A percentile compares a stretch with the other conserved stretches of the same genome.
Evolutionary conservation across 2,888 invertebrate genomes (phyloP).

Genomic region (Drosophila prostipennis): DNA sequence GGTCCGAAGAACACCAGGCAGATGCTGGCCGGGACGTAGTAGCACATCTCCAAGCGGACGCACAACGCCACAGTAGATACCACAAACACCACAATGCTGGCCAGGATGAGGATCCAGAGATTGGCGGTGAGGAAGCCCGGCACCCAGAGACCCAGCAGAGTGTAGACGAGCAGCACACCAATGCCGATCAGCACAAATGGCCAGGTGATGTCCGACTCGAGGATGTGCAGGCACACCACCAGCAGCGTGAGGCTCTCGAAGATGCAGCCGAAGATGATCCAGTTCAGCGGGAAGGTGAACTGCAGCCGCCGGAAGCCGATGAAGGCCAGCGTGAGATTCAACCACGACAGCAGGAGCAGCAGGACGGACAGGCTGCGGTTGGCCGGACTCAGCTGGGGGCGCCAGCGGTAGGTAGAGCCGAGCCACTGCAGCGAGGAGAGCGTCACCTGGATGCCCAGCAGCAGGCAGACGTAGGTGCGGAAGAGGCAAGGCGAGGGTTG

Average conservation of each 20-base stretch:
- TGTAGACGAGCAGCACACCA: constrained; percentile 47
- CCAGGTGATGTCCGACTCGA: constrained; percentile 55
- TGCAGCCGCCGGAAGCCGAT: constrained; percentile 61
- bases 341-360: constrained; percentile 52
- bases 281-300: constrained; percentile 53
- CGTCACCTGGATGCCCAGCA: constrained; percentile 42
- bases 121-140: constrained; percentile 40
- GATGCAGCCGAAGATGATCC: constrained; percentile 59
- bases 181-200: constrained; percentile 25
- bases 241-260: constrained; percentile 60
- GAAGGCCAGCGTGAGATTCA: constrained; percentile 49
- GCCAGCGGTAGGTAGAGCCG: constrained; percentile 49
- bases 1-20: constrained; percentile 61
- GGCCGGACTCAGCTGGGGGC: constrained; percentile 7
- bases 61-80: constrained; percentile 33
- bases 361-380: constrained; percentile 47
- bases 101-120: constrained; percentile 57
- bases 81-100: constrained; percentile 43
- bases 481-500: constrained; percentile 13
- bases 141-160: constrained; percentile 50
- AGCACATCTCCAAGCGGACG: constrained; percentile 42
- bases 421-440: constrained; percentile 55
- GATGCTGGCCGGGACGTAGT: constrained; percentile 51
- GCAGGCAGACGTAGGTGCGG: constrained; percentile 43
- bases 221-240: constrained; percentile 38